Conservation (phyloP, 2,113 vertebrate genomes). For the Ceyx melanurus region DNA sequence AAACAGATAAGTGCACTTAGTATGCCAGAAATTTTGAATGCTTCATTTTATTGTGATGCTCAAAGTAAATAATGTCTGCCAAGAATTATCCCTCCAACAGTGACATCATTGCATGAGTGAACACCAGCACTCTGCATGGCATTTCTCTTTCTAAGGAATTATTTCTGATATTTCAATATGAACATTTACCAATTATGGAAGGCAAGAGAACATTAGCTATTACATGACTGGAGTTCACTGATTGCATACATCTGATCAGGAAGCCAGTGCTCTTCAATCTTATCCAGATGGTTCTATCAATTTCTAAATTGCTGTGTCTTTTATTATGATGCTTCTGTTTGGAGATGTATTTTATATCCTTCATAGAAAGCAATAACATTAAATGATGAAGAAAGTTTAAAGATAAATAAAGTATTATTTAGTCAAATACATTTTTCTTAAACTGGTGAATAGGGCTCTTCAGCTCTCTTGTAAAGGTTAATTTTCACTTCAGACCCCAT, state of each 20-base stretch:
- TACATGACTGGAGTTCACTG: not conserved
- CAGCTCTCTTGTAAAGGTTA: not conserved
- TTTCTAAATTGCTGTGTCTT: not conserved
- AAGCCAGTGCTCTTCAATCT: not conserved
- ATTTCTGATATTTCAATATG: not conserved
- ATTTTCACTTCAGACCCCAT: not conserved
- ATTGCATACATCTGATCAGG: not conserved
- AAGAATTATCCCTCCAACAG: not conserved
- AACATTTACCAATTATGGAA: not conserved
- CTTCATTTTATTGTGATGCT: not conserved
- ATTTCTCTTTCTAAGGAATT: conserved; percentile 15
- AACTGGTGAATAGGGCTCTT: not conserved
- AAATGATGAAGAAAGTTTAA: not conserved
- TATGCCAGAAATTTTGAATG: not conserved
- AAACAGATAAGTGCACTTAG: not conserved
- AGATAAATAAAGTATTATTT: not conserved
- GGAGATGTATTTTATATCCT: not conserved
- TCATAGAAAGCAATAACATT: not conserved
- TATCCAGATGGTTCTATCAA: conserved; percentile 15
- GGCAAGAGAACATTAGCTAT: not conserved
- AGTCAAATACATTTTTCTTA: not conserved
- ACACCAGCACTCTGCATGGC: not conserved
- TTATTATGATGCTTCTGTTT: not conserved
- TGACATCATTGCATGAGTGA: not conserved
- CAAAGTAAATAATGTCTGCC: not conserved